Base-by-base conservation (phyloP, 2,888 invertebrate species). In the Tachina lurida region DNA sequence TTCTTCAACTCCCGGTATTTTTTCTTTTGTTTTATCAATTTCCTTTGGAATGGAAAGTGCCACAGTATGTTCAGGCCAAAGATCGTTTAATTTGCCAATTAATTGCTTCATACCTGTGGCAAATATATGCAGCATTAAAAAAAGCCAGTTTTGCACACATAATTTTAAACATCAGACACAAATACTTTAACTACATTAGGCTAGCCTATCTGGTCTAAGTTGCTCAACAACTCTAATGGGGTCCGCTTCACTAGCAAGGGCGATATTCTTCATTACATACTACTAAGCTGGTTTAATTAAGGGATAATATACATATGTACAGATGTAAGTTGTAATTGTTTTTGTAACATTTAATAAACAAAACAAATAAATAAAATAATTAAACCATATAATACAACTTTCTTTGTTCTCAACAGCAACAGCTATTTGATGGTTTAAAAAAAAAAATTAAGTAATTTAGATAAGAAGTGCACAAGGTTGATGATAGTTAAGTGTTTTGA, bases 41-140 rank as follows among this genome's bases (percentile, higher is more conserved):
- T 91, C 92, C 90, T 92, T 92, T 92, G 92, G 92, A 91, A 93
- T 92, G 91, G 92, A 93, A 88, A 92, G 90, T 85, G 93, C 92
- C 76, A 93, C 92, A 89, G 91, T 92, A 88, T 91, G 92, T 86
- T 93, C 92, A 80, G 92, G 92, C 93, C 93, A 93, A 87, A 93
- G 89, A 90, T 92, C 91, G 90, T 92, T 92, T 88, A 93, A 89
- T 90, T 93, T 92, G 81, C 92, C 92, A 87, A 92, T 92, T 87
- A 93, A 90, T 87, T 92, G 91, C 88, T 92, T 91, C 92, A 93
- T 92, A 89, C 90, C 92, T 93, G 73, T 39, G n/a, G 74, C 31
- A 58, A 81, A 56, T 43, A 81, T 49, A 77, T 71, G n/a, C 45
- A 54, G 52, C 31, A 17, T 78, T 80, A 60, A 31, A 31, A 10